A percentile compares a stretch with the other conserved stretches of the same genome.
These are phyloP conservation scores for Zootoca vivipara DNA, from an alignment of 2,113 vertebrate species.

Conservation along the genomic window DNA sequence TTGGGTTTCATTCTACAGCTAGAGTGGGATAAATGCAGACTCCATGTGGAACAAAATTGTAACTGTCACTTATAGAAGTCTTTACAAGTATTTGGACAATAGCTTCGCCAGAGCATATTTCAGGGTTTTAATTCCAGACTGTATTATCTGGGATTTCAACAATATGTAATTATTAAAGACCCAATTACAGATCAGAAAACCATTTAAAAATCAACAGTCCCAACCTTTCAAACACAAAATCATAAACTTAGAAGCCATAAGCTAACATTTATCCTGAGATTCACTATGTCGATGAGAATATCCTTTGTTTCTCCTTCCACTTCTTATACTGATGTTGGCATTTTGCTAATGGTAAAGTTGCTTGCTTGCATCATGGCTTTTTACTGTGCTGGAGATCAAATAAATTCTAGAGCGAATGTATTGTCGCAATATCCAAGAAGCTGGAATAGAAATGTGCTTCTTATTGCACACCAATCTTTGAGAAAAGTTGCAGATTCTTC, in stretches of 20 bases:
- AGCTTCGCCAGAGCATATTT: constrained; percentile 70
- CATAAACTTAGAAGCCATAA: constrained; percentile 60
- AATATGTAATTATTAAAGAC: constrained; percentile 49
- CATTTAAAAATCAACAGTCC: constrained; percentile 54
- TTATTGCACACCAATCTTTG: constrained; percentile 76
- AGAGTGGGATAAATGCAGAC: constrained; percentile 52
- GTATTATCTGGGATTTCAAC: constrained; percentile 44
- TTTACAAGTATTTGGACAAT: constrained; percentile 76
- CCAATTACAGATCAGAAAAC: constrained; percentile 51
- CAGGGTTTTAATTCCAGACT: constrained; percentile 60
- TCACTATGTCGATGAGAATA: constrained; percentile 68
- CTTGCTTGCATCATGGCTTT: constrained; percentile 76
- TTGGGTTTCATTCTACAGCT: constrained; percentile 71
- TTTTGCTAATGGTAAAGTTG: constrained; percentile 54
- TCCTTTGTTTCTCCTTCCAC: constrained; percentile 54
- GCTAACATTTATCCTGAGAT: constrained; percentile 81
- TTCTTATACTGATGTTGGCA: constrained; percentile 47
- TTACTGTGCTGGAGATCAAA: constrained; percentile 57
- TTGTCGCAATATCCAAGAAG: constrained; percentile 78
- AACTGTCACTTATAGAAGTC: constrained; percentile 56
- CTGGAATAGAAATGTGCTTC: constrained; percentile 74
- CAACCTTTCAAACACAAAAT: constrained; percentile 54
- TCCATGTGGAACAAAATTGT: constrained; percentile 62
- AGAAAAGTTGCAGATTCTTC: constrained; percentile 60
- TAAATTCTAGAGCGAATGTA: constrained; percentile 64